A percentile compares a stretch with the other conserved stretches of the same genome.
Evolutionary conservation across 30 jellyfish, hydroid and myxozoan species (phyloP).

Genomic region (Hydractinia echinata): DNA sequence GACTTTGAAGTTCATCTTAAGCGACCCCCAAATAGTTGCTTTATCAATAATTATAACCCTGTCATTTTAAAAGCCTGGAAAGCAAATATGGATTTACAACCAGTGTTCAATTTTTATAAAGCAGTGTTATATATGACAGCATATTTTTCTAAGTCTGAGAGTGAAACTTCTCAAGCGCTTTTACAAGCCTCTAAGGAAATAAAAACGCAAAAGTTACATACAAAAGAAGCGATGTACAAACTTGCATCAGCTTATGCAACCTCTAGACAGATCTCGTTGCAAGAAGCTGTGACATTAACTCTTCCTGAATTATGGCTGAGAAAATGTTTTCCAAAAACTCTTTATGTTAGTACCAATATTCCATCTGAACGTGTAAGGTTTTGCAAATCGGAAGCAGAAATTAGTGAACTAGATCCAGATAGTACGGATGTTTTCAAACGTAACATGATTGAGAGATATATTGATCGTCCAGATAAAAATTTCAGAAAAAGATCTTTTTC

Average conservation of each 20-base stretch:
- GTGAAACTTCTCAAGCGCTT: neutral
- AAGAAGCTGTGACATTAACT: neutral
- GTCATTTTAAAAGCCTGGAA: neutral
- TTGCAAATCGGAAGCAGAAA: neutral
- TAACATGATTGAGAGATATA: no score
- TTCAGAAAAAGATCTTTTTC: no score
- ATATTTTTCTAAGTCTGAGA: neutral
- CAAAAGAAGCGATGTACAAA: neutral
- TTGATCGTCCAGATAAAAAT: no score
- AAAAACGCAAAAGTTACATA: neutral
- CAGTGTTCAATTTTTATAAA: neutral
- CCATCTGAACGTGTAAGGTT: neutral
- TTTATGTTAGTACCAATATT: neutral
- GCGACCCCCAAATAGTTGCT: conserved; percentile 3
- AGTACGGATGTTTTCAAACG: no score
- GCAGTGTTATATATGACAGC: neutral
- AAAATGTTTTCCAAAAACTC: neutral
- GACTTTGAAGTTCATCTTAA: conserved; percentile 8
- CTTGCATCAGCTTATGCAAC: neutral
- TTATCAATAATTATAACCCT: neutral
- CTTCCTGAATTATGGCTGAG: neutral
- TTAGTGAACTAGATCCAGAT: no score
- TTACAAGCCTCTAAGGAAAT: neutral
- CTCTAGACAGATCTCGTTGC: neutral
- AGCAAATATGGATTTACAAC: neutral